Evolutionary conservation across 2,888 invertebrate genomes (phyloP).

Genomic region (Antitype chi): DNA sequence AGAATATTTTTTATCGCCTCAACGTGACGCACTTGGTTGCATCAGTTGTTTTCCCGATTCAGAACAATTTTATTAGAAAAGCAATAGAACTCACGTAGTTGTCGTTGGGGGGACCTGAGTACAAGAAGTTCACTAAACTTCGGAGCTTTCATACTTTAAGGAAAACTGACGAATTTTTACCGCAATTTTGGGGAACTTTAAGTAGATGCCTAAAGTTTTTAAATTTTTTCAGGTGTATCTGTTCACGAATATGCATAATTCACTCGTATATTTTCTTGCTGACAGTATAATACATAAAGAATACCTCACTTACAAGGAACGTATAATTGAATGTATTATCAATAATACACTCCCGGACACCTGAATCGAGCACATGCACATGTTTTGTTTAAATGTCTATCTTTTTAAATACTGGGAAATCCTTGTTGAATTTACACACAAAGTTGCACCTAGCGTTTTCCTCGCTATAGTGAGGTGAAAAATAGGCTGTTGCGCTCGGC

Average conservation of each 20-base stretch:
- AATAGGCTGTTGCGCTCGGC: too few species aligned
- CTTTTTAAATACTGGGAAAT: too few species aligned
- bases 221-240: slow-evolving; percentile 58
- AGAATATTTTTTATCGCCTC: background rate
- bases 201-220: slow-evolving; percentile 51
- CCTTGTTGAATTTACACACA: too few species aligned
- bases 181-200: slow-evolving; percentile 32
- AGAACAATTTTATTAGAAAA: background rate
- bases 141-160: slow-evolving; percentile 6
- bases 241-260: slow-evolving; percentile 55
- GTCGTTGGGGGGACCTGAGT: background rate
- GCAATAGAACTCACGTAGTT: background rate
- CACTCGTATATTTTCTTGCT: slow-evolving; percentile 42
- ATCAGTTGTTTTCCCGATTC: slow-evolving; percentile 16
- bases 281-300: slow-evolving; percentile 58
- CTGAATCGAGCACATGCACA: background rate
- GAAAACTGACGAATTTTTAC: slow-evolving; percentile 14
- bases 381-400: background rate
- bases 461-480: too few species aligned
- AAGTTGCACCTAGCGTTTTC: too few species aligned
- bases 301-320: slow-evolving; percentile 38
- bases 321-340: slow-evolving; percentile 54
- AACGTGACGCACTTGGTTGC: slow-evolving; percentile 4
- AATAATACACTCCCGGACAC: slow-evolving; percentile 21
- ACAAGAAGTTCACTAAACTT: background rate